phyloP scores from a whole-genome alignment of 2,113 vertebrate genomes.

The Numida meleagris region DNA sequence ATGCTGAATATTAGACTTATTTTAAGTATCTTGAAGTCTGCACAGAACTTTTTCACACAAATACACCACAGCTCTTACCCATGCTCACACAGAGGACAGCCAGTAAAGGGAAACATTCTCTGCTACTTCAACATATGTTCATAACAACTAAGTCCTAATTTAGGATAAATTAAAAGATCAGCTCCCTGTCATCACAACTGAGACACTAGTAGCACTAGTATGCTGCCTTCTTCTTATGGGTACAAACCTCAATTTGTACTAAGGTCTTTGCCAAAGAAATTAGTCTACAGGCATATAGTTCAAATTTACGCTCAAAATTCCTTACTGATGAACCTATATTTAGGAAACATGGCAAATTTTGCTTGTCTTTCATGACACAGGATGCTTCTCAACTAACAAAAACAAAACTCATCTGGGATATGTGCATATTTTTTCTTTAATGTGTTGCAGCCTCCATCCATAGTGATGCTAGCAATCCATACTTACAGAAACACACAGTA shows the following conservation, averaged over 20 bases:
- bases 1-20: neutral
- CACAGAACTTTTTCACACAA: neutral
- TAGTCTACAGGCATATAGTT: neutral
- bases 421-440: rapidly evolving
- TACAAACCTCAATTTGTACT: neutral
- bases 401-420: neutral
- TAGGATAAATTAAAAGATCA: neutral
- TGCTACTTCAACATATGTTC: neutral
- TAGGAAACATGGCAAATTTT: neutral
- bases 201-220: neutral
- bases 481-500: neutral
- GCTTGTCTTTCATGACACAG: neutral
- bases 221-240: neutral
- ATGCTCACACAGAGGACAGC: neutral
- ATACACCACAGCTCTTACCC: neutral
- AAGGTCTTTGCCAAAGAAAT: neutral
- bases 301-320: neutral
- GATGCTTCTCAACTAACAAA: neutral
- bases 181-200: neutral
- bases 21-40: neutral
- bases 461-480: neutral
- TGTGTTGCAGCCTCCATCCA: neutral
- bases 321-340: neutral
- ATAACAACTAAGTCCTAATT: neutral
- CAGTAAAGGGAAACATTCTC: neutral